Conservation (phyloP, 1,140 invertebrate genomes). For the Antheraea pernyi region DNA sequence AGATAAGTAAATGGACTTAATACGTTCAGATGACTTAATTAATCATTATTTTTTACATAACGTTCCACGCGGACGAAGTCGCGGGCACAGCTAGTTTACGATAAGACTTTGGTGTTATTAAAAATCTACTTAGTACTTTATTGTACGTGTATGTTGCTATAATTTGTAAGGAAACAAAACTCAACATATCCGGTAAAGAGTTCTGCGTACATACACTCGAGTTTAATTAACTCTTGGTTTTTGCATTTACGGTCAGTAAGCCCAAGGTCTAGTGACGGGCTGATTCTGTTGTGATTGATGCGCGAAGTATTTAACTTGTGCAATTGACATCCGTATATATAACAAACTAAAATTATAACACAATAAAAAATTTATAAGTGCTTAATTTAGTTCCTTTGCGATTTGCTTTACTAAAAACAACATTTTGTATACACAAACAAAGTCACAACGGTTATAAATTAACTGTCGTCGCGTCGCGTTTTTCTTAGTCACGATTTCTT, state of each 20-base stretch:
- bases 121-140: too few relatives aligned
- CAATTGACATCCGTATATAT: constrained; percentile 5
- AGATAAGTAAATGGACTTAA: too few relatives aligned
- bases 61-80: too few relatives aligned
- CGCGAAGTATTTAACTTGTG: constrained; percentile 1
- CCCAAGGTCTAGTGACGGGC: constrained; percentile 10
- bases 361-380: not conserved
- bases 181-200: not conserved
- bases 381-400: too few relatives aligned
- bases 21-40: too few relatives aligned
- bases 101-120: too few relatives aligned
- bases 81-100: too few relatives aligned
- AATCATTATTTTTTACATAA: too few relatives aligned
- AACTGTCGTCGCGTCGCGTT: not conserved
- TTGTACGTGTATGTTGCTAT: too few relatives aligned
- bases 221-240: not conserved
- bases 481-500: not conserved
- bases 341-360: constrained; percentile 1
- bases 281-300: not conserved
- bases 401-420: too few relatives aligned
- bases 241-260: constrained; percentile 14
- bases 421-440: not conserved
- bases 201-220: not conserved
- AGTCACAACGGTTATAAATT: not conserved
- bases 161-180: not conserved